These are phyloP conservation scores for Campoplex capitator DNA, from an alignment of 2,888 invertebrate genomes.

Conservation along the genomic window DNA sequence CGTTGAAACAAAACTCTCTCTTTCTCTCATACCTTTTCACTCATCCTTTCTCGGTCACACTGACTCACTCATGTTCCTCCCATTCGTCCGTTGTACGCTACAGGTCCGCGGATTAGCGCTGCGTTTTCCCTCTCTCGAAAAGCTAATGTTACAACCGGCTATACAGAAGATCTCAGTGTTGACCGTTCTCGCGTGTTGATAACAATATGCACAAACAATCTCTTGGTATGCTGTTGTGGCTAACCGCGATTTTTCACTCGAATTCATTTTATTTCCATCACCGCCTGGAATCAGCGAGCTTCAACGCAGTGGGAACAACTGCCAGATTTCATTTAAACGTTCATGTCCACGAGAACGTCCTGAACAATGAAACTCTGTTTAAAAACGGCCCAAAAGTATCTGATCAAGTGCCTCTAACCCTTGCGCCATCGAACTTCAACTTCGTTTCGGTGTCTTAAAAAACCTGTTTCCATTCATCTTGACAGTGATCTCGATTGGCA, in stretches of 20 bases:
- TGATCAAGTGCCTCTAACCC: not conserved
- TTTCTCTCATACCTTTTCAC: not conserved
- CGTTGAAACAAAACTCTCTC: not conserved
- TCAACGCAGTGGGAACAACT: not conserved
- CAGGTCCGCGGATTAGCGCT: slow-evolving; percentile 1
- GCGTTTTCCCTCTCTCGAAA: not conserved
- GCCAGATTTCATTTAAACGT: not conserved
- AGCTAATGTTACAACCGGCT: slow-evolving; percentile 8
- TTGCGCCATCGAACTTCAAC: not conserved
- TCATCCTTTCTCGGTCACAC: not conserved
- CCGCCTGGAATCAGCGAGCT: not conserved
- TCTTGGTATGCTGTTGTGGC: slow-evolving; percentile 72
- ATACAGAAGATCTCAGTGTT: not conserved
- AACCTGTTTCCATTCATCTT: not conserved
- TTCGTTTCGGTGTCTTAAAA: not conserved
- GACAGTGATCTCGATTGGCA: no score
- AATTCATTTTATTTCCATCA: slow-evolving; percentile 75
- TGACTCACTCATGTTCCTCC: not conserved
- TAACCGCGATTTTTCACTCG: slow-evolving; percentile 76
- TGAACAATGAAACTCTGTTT: not conserved
- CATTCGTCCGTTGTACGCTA: not conserved
- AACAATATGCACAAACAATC: slow-evolving; percentile 46
- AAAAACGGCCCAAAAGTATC: not conserved
- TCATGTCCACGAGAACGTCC: not conserved
- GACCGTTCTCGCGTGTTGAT: slow-evolving; percentile 58